Conservation (phyloP, 2,888 invertebrate genomes). For the Agonopterix alstromeriana region DNA sequence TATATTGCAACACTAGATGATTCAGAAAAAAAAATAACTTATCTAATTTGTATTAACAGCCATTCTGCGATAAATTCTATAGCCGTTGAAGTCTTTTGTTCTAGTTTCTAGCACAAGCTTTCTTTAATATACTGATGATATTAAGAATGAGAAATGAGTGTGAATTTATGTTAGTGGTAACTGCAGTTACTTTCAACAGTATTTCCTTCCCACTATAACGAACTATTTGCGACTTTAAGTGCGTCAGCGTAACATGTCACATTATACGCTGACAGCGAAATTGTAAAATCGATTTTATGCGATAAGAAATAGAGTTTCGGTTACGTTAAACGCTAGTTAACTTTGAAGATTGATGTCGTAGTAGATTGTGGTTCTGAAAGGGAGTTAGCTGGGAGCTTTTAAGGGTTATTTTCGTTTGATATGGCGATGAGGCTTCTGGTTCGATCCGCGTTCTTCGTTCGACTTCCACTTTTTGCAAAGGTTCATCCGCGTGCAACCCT, state of each 20-base stretch:
- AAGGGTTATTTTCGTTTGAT: constrained; percentile 48
- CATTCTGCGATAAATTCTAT: no score
- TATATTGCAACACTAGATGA: no score
- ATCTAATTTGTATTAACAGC: no score
- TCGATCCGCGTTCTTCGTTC: constrained; percentile 69
- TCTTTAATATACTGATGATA: no score
- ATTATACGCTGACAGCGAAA: constrained; percentile 21
- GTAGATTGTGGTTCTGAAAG: constrained; percentile 38
- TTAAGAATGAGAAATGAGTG: not conserved
- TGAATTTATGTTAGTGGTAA: not conserved
- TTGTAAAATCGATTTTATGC: constrained; percentile 50
- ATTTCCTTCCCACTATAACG: constrained; percentile 44
- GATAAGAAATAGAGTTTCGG: constrained; percentile 42
- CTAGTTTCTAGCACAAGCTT: no score
- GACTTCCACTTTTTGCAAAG: constrained; percentile 66
- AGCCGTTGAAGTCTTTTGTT: no score
- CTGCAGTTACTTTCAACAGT: constrained; percentile 25
- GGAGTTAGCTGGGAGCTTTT: constrained; percentile 35
- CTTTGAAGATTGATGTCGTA: constrained; percentile 42
- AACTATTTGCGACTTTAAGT: constrained; percentile 48
- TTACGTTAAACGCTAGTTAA: constrained; percentile 25
- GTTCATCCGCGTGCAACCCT: constrained; percentile 57
- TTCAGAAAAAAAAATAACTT: no score
- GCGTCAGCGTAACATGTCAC: constrained; percentile 20
- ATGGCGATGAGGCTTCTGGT: constrained; percentile 21